phyloP scores from a whole-genome alignment of 2,797 vertebrate species.

The Lacerta agilis region DNA sequence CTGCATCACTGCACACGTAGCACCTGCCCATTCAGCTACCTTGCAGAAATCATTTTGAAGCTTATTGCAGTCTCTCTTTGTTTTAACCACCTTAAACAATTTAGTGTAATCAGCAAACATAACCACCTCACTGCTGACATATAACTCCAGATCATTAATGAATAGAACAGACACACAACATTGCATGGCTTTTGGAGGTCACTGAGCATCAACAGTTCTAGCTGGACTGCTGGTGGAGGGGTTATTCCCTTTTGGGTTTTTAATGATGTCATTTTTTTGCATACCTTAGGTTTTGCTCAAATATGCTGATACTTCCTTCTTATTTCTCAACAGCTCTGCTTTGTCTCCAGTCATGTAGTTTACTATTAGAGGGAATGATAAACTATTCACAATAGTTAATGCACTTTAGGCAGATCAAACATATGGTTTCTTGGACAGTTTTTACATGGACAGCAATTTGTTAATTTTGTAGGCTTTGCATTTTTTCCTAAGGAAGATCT shows the following conservation, averaged over 20 bases:
- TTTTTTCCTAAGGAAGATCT: neutral
- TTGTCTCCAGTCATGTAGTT: neutral
- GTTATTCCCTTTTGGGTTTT: neutral
- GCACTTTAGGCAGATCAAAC: neutral
- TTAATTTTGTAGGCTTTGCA: neutral
- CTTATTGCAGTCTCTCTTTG: too few relatives aligned
- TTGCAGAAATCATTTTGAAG: too few relatives aligned
- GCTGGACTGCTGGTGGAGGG: neutral
- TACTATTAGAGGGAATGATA: neutral
- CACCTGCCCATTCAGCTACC: too few relatives aligned
- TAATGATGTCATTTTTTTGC: neutral
- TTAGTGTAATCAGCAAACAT: too few relatives aligned
- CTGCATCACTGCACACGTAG: too few relatives aligned
- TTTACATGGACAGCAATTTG: neutral
- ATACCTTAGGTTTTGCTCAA: neutral
- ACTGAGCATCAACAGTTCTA: neutral
- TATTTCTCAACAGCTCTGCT: neutral
- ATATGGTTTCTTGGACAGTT: neutral
- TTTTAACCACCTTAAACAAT: too few relatives aligned
- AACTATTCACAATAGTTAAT: neutral
- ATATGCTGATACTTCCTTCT: neutral
- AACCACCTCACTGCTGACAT: too few relatives aligned
- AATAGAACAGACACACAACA: too few relatives aligned
- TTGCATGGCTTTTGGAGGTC: neutral
- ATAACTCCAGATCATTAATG: too few relatives aligned